Evolutionary conservation across 2,888 invertebrate species (phyloP).

Genomic region (Temnothorax rugatulus): DNA sequence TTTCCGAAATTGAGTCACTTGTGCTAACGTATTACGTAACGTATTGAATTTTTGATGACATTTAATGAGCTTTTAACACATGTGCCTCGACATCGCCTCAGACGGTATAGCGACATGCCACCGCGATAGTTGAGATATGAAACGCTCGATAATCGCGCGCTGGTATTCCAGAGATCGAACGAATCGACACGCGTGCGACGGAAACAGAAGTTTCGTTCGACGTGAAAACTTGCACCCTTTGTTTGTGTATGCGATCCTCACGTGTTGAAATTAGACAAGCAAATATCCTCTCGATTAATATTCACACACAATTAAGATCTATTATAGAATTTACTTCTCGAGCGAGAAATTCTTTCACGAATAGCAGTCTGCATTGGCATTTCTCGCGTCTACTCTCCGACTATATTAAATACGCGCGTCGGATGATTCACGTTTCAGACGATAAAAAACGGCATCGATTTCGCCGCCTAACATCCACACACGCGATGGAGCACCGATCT

Average conservation of each 20-base stretch:
- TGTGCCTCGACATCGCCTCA: background rate
- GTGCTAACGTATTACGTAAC: background rate
- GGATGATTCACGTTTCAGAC: background rate
- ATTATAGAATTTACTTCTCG: background rate
- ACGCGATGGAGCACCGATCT: background rate
- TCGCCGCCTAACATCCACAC: background rate
- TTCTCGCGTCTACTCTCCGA: background rate
- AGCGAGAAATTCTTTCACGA: background rate
- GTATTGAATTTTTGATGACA: constrained; percentile 20
- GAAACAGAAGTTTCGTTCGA: background rate
- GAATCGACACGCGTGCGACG: constrained; percentile 1
- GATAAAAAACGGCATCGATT: constrained; percentile 2
- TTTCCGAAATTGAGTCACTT: background rate
- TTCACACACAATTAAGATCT: background rate
- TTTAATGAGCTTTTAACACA: constrained; percentile 1
- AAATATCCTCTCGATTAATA: background rate
- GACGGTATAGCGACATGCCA: constrained; percentile 4
- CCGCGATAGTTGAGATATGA: constrained; percentile 20
- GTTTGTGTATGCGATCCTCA: background rate
- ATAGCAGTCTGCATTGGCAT: background rate
- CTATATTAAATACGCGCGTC: background rate
- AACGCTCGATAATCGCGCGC: constrained; percentile 39
- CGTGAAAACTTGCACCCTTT: background rate
- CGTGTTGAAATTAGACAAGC: background rate
- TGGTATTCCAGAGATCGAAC: constrained; percentile 32